Evolutionary conservation across 2,113 vertebrate species (phyloP).

Genomic region (Oostethus manadensis): DNA sequence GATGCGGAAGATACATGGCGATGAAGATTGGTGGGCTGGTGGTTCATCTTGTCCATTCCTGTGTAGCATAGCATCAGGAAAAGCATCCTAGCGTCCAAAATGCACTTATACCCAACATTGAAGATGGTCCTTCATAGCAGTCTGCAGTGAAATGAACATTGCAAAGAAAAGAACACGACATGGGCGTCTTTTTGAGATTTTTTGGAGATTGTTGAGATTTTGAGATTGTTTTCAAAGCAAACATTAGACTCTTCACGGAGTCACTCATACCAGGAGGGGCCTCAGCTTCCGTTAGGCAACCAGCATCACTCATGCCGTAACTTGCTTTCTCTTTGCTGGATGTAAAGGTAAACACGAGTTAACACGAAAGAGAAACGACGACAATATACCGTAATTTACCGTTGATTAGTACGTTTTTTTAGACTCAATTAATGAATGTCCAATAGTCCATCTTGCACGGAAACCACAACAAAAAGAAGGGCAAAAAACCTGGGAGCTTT

Average conservation of each 20-base stretch:
- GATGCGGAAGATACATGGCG: no score
- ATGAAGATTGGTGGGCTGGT: no score
- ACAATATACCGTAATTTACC: not conserved
- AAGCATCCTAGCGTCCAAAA: no score
- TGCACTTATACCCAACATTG: no score
- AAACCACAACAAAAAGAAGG: not conserved
- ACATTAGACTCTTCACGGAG: not conserved
- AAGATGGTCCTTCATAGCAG: no score
- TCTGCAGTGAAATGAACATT: no score
- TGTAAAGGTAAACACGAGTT: conserved; percentile 36
- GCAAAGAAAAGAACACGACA: no score
- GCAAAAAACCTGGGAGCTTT: not conserved
- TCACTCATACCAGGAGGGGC: conserved; percentile 27
- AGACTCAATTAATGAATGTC: conserved; percentile 26
- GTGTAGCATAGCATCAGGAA: no score
- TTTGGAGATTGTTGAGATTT: no score
- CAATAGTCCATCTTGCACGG: conserved; percentile 26
- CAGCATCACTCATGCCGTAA: conserved; percentile 50
- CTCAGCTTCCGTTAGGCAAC: conserved; percentile 22
- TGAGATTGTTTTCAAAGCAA: no score
- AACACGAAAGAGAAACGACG: not conserved
- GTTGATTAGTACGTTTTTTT: not conserved
- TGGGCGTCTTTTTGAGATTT: no score
- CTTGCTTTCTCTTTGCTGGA: conserved; percentile 14
- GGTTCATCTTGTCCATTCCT: no score